Conservation (phyloP, 2,113 vertebrate species). For the pig (Sus scrofa) region DNA sequence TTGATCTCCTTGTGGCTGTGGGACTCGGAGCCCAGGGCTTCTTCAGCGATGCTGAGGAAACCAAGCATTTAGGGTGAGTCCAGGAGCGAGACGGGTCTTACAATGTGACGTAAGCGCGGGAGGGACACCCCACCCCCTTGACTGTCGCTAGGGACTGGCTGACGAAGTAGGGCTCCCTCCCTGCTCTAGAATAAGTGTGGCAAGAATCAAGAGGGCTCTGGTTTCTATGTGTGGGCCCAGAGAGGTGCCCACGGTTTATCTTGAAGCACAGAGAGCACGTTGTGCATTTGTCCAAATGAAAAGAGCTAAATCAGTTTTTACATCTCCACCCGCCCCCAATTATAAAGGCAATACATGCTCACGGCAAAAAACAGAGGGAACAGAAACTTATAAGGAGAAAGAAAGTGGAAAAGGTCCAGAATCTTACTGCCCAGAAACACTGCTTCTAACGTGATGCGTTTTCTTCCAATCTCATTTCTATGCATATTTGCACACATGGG, state of each 20-base stretch:
- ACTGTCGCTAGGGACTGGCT: accelerated
- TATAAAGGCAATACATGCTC: conserved; percentile 66
- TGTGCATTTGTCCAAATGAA: conserved; percentile 51
- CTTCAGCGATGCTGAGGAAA: background rate
- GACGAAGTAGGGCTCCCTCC: accelerated
- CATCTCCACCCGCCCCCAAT: conserved; percentile 45
- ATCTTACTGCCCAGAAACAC: conserved; percentile 49
- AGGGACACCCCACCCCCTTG: background rate
- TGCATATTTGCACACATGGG: conserved; percentile 71
- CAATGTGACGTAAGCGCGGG: accelerated
- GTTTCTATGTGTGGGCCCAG: background rate
- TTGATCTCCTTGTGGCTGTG: accelerated
- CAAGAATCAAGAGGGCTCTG: accelerated
- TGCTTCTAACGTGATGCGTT: background rate
- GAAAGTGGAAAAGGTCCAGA: conserved; percentile 54
- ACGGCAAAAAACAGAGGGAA: conserved; percentile 58
- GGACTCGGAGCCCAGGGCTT: accelerated
- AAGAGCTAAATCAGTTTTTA: conserved; percentile 43
- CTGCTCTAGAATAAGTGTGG: accelerated
- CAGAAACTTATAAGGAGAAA: conserved; percentile 61
- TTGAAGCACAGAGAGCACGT: background rate
- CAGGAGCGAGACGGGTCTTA: background rate
- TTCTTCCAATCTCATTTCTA: conserved; percentile 63
- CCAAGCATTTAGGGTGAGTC: accelerated
- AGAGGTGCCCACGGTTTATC: background rate